These are phyloP conservation scores for Cancer borealis DNA, from an alignment of 2,888 invertebrate species.

Conservation along the genomic window DNA sequence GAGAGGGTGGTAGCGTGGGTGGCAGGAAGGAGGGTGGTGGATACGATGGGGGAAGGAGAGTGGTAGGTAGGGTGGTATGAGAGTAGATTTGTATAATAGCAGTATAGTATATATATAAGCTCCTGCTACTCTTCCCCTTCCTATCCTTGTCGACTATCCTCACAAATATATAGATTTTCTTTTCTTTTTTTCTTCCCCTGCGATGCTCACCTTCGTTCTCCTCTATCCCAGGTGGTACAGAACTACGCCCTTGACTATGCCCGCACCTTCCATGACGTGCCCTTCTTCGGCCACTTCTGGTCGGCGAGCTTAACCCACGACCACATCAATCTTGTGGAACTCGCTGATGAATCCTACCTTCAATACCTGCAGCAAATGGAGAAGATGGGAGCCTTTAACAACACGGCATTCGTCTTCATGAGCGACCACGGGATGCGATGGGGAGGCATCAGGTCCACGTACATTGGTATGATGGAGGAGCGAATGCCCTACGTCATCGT, in stretches of 20 bases:
- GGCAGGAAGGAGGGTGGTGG: background rate
- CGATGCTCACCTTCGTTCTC: constrained; percentile 79
- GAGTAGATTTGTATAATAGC: too few relatives aligned
- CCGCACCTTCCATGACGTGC: constrained; percentile 90
- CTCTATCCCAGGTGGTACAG: constrained; percentile 86
- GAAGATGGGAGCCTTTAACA: constrained; percentile 83
- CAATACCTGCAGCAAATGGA: constrained; percentile 83
- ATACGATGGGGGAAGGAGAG: background rate
- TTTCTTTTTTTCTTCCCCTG: background rate
- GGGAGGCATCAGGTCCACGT: constrained; percentile 90
- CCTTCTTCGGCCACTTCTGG: constrained; percentile 90
- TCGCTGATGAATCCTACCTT: constrained; percentile 86
- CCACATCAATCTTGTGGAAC: constrained; percentile 87
- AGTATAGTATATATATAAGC: too few relatives aligned
- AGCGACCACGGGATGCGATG: constrained; percentile 95
- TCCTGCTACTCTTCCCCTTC: background rate
- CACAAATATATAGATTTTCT: background rate
- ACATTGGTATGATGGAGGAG: constrained; percentile 81
- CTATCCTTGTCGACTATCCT: background rate
- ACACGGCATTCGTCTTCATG: constrained; percentile 86
- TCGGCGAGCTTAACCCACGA: constrained; percentile 91
- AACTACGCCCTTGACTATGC: constrained; percentile 86
- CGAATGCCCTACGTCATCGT: constrained; percentile 90
- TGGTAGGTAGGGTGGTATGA: background rate
- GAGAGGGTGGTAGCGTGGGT: background rate